Evolutionary conservation across 2,113 vertebrate species (phyloP).

Genomic region (Passer montanus): DNA sequence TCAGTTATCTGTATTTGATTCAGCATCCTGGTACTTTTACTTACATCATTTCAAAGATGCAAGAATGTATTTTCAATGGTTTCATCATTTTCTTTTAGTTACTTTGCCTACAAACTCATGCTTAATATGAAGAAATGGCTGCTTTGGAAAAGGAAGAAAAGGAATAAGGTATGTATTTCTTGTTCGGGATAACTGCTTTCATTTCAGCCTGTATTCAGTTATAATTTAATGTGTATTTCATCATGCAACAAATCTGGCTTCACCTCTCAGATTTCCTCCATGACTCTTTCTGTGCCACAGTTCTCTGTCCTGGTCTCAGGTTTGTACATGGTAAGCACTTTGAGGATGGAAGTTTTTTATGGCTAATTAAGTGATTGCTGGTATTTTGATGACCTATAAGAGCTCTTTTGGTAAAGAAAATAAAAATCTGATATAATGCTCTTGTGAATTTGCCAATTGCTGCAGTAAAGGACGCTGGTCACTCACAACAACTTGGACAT

Average conservation of each 20-base stretch:
- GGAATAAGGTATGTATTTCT: not conserved
- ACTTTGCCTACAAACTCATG: not conserved
- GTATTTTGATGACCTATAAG: not conserved
- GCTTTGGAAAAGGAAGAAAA: not conserved
- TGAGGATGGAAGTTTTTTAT: not conserved
- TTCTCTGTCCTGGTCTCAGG: not conserved
- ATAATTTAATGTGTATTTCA: not conserved
- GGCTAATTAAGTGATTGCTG: not conserved
- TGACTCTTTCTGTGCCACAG: not conserved
- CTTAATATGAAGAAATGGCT: not conserved
- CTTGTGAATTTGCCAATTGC: not conserved
- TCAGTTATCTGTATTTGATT: not conserved
- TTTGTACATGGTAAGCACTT: not conserved
- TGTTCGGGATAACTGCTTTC: not conserved
- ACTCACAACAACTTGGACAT: not conserved
- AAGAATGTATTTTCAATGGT: not conserved
- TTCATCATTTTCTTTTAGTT: not conserved
- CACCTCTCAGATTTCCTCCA: not conserved
- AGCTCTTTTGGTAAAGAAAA: not conserved
- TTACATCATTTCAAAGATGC: not conserved
- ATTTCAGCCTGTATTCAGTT: not conserved
- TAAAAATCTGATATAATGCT: not conserved
- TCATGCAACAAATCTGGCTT: not conserved
- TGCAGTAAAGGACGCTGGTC: not conserved
- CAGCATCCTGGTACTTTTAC: not conserved